Base-by-base conservation (phyloP, 2,797 vertebrate species). In the Zalophus californianus region DNA sequence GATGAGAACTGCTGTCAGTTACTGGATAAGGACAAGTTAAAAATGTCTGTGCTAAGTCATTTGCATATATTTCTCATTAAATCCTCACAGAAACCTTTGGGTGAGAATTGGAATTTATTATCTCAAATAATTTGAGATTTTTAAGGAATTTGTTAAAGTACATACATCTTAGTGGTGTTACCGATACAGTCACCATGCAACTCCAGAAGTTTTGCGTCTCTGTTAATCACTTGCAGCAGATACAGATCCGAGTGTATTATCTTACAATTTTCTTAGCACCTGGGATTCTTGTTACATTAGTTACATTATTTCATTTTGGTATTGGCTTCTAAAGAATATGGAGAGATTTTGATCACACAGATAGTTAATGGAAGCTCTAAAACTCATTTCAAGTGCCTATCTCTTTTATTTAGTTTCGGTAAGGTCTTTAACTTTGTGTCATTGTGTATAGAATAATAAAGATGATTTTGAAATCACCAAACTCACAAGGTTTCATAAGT, bases 231-330 rank as follows among this genome's bases (percentile, higher is more conserved):
- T 70, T 91, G 87, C 23, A 68, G 48, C 32, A 52, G 12, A 77
- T 72, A 29, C 38, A 3, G 54, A 5, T 87, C 50, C 23, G 58
- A 50, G 16, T 85, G 3, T 96, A 80, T 48, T 75, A 82, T 29
- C 25, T 80, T 92, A 87, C 0, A 87, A 9, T 32, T 93, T 84
- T 96, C 38, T 96, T 73, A 62, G 54, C 18, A 50, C 35, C 38
- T 90, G 38, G 20, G 11, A 20, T 91, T 88, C 70, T 85, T 78
- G 29, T 29, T 94, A 70, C 20, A 21, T 92, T 94, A 56, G 66
- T 88, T 77, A 35, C 7, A 25, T 73, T 78, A 83, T 60, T 79
- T 95, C 10, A 50, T 75, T 95, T 62, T 88, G 77, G 27, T 94
- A 58, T 10, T 86, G 16, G 20, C 25, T 94, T 95, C 27, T 82